Evolutionary conservation across 2,888 invertebrate genomes (phyloP), one percentile per base, ranked within the genome.

Genomic region (Herminia tarsipennalis): DNA sequence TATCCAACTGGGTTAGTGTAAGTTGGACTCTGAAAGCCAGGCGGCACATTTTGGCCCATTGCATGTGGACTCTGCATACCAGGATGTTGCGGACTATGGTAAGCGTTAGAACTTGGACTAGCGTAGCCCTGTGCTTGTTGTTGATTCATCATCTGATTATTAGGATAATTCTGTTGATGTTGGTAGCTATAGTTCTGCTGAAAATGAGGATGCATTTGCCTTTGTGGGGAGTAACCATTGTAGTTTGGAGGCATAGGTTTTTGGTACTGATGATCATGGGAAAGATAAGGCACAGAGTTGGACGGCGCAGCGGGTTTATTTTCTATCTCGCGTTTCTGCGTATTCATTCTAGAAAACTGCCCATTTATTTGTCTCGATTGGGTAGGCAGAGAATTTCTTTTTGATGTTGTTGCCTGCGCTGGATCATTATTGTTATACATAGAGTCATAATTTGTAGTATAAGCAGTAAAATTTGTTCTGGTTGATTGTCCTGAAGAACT

Each of bases 401-500:
- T 90, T 2, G 86, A 83, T 29, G 82, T 73, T 8, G 81, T 81
- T 12, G 83, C 75, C 44, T 85, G 83, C 5, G 73, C 63, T 13
- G 83, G 84, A 37, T 90, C 89, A 42, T 85, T 86, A 52, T 87
- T 86, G 59, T 84, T 88, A 53, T 89, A 90, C 79, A 89, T 86
- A 0, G 91, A 90, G 53, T 91, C 90, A 47, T 78, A 90, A 57
- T 90, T 89, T 24, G 88, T 85, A 9, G 88, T 86, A 59, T 87
- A 89, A 20, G 88, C 88, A 34, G 91, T 91, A 56, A 86, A 88
- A 63, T 86, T 91, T 12, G 84, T 88, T 69, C 90, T 79, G 48
- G 84, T 89, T n/a, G 88, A 89, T 62, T 89, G 89, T 2, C 91
- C 88, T 3, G 90, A 90, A 12, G 91, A 90, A 73, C 90, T 90